Base-by-base conservation (phyloP, 1,140 invertebrate species). In the Chlorops oryzae region DNA sequence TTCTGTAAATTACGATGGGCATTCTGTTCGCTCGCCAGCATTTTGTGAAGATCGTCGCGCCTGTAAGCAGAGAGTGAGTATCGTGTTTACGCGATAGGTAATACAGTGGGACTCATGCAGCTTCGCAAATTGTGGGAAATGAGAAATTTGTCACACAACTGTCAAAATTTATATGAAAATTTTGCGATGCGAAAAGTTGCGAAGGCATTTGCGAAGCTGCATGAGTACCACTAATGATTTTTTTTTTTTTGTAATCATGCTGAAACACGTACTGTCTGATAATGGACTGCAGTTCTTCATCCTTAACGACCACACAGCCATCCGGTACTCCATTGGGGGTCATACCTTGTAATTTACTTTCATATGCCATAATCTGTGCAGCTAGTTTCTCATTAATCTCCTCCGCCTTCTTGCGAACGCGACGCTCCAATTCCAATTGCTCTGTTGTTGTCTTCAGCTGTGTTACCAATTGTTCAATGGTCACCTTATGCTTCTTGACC, bases 381-480 rank as follows among this genome's bases (percentile, higher is more conserved):
- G 61, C 63, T 0, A 72, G 55, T 42, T 61, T 60, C 42, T 65
- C 56, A 43, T 63, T 72, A 0, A 72, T 52, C 20, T 62, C 56
- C 38, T 72, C 66, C 1, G 61, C 61, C 51, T 72, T 69, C 38
- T 70, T 65, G 17, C 68, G 65, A 13, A 66, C 28, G 1, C 57
- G 55, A 2, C 60, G 59, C 47, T 71, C 68, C 12, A 59, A 58
- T 9, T 60, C 62, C 1, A 71, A 44, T 49, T 70, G 62, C 42
- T 71, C 62, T 50, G 70, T 63, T 5, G 70, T 39, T 0, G 42
- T 48, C 53, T 71, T 65, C 17, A 59, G 50, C 42, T 62, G 61
- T 12, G 51, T 13, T 5, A 64, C 52, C 21, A 68, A 47, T 18
- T 63, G 58, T 2, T 56, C 48, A 3, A 61, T 24, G 3, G 59